Evolutionary conservation across 2,113 vertebrate genomes (phyloP).

Genomic region (Chunga burmeisteri): DNA sequence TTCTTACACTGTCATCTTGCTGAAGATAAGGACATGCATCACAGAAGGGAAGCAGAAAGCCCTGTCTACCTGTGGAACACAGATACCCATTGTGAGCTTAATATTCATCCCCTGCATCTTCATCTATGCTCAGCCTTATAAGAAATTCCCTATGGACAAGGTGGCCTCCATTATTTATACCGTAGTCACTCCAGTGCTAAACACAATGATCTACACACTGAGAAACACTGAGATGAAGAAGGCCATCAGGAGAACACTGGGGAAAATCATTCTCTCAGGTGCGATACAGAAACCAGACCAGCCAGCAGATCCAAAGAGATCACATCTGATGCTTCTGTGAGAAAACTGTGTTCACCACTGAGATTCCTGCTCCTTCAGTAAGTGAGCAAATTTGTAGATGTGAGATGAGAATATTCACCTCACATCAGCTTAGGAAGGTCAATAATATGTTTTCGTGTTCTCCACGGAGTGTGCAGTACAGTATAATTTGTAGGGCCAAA

Average conservation of each 20-base stretch:
- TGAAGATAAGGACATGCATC: background rate
- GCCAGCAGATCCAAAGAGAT: background rate
- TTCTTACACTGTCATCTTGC: conserved; percentile 39
- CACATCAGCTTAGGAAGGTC: background rate
- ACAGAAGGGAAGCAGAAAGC: conserved; percentile 5
- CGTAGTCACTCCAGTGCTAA: conserved; percentile 36
- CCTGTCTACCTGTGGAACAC: conserved; percentile 62
- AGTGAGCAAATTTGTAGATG: background rate
- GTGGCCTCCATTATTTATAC: conserved; percentile 33
- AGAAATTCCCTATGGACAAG: conserved; percentile 27
- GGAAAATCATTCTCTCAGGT: background rate
- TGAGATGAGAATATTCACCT: background rate
- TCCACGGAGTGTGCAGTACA: background rate
- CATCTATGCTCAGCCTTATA: conserved; percentile 45
- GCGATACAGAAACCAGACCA: background rate
- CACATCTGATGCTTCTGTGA: background rate
- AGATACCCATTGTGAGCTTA: conserved; percentile 47
- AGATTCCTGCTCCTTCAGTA: background rate
- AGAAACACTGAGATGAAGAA: conserved; percentile 57
- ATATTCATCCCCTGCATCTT: conserved; percentile 59
- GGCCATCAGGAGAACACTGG: background rate
- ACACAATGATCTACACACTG: conserved; percentile 42
- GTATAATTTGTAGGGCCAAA: background rate
- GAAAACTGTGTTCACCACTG: background rate
- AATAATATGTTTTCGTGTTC: background rate